These are phyloP conservation scores for Chitala chitala DNA, from an alignment of 2,113 vertebrate species.

Conservation along the genomic window DNA sequence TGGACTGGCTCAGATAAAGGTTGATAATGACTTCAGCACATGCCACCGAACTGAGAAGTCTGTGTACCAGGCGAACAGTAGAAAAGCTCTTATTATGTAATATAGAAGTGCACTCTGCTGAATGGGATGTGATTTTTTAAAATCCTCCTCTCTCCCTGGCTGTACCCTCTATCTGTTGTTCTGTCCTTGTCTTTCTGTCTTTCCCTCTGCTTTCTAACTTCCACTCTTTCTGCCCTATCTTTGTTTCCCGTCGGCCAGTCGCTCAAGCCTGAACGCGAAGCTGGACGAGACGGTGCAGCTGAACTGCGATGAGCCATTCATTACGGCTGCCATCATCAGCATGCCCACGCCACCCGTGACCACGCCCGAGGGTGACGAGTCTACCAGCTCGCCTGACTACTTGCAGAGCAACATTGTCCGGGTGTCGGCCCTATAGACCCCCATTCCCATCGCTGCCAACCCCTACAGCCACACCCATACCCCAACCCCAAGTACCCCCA, in stretches of 20 bases:
- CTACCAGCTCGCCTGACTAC: conserved; percentile 67
- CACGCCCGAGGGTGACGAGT: conserved; percentile 69
- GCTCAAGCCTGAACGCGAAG: conserved; percentile 90
- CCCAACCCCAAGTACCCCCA: no score
- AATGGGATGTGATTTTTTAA: no score
- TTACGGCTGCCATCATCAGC: conserved; percentile 86
- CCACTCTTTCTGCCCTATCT: not conserved
- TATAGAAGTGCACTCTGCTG: no score
- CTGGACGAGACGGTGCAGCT: conserved; percentile 83
- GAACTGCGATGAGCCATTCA: conserved; percentile 83
- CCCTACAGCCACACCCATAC: not conserved
- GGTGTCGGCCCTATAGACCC: conserved; percentile 85
- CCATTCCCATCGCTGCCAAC: not conserved
- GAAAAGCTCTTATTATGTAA: no score
- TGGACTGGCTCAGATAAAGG: not conserved
- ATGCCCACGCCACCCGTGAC: conserved; percentile 75
- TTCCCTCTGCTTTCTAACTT: not conserved
- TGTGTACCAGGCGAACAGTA: no score
- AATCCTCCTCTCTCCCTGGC: no score
- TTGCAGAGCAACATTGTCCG: conserved; percentile 82
- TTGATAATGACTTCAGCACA: no score
- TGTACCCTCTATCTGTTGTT: not conserved
- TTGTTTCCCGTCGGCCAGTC: conserved; percentile 55
- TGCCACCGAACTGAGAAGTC: no score
- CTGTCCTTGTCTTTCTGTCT: conserved; percentile 10